Conservation (phyloP, 2,797 vertebrate species). For the Danio albolineatus region DNA sequence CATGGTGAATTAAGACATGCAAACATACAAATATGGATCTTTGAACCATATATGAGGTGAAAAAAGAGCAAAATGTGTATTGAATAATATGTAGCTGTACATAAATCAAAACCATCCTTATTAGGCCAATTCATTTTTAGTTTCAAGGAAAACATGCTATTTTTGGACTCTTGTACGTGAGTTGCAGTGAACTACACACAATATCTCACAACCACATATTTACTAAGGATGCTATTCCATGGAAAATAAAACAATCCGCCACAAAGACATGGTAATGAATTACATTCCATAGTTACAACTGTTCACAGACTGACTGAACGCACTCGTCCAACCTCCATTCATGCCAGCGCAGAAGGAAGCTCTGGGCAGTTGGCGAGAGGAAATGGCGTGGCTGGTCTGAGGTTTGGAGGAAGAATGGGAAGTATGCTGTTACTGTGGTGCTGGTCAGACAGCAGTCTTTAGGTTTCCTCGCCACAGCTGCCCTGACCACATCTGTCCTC, state of each 20-base stretch:
- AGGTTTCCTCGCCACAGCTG: slow-evolving; percentile 76
- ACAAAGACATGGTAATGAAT: slow-evolving; percentile 57
- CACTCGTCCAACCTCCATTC: slow-evolving; percentile 64
- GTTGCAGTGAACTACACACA: slow-evolving; percentile 37
- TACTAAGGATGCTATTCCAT: slow-evolving; percentile 39
- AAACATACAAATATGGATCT: no score
- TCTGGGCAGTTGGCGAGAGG: slow-evolving; percentile 70
- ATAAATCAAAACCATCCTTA: neutral
- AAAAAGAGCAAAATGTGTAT: neutral
- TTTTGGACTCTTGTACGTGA: slow-evolving; percentile 10
- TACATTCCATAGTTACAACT: slow-evolving; percentile 62
- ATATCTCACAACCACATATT: slow-evolving; percentile 45
- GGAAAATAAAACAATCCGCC: slow-evolving; percentile 49
- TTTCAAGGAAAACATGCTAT: slow-evolving; percentile 17
- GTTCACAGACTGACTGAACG: slow-evolving; percentile 63
- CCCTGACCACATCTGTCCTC: slow-evolving; percentile 74
- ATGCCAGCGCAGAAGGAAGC: slow-evolving; percentile 61
- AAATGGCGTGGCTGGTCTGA: slow-evolving; percentile 79
- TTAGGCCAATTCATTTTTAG: neutral
- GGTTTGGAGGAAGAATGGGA: slow-evolving; percentile 84
- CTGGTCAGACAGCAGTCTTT: slow-evolving; percentile 75
- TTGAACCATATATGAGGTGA: no score
- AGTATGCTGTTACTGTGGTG: slow-evolving; percentile 81
- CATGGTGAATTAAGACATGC: no score
- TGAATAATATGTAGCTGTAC: neutral